These are phyloP conservation scores for Columba janthina DNA, from an alignment of 2,113 vertebrate genomes.

Conservation along the genomic window DNA sequence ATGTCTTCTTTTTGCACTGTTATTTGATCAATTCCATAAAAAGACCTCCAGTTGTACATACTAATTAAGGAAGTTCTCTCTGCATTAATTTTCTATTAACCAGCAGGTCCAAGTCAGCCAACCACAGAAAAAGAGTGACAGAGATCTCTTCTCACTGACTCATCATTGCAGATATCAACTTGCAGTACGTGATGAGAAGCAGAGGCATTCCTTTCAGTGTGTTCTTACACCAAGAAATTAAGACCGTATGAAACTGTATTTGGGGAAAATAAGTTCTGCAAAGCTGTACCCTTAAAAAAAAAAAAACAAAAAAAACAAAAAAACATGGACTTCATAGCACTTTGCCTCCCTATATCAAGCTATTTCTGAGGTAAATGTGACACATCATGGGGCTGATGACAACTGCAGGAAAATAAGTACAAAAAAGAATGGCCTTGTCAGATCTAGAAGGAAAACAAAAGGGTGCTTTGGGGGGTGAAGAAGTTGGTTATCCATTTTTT, in stretches of 20 bases:
- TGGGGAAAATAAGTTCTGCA: background rate
- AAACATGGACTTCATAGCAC: background rate
- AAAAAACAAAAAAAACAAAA: no score
- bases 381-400: background rate
- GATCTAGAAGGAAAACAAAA: background rate
- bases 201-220: background rate
- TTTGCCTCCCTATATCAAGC: background rate
- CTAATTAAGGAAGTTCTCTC: background rate
- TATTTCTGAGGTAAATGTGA: background rate
- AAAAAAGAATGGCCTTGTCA: background rate
- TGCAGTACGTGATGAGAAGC: background rate
- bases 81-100: background rate
- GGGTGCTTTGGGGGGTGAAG: background rate
- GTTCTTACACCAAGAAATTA: background rate
- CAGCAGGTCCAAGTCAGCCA: background rate
- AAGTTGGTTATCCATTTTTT: background rate
- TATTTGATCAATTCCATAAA: background rate
- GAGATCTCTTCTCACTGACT: background rate
- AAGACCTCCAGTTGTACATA: background rate
- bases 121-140: background rate
- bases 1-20: background rate
- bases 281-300: background rate
- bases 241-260: background rate
- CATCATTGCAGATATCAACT: background rate
- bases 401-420: background rate